Evolutionary conservation across 2,113 vertebrate species (phyloP).

Genomic region (Baryphthengus martii): DNA sequence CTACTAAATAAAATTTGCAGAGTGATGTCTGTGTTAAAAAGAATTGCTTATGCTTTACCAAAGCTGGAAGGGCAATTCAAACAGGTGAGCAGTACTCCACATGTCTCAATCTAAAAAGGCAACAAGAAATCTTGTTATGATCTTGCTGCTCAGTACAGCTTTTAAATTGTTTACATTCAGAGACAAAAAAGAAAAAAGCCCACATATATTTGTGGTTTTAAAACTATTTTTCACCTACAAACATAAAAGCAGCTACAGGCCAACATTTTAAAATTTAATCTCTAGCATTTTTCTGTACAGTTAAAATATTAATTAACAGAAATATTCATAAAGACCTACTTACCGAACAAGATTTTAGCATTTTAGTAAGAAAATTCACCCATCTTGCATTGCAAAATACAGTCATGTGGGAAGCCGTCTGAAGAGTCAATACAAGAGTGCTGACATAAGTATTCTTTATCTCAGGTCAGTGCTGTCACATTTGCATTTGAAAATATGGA

Average conservation of each 20-base stretch:
- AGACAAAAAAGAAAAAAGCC: neutral
- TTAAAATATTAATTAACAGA: neutral
- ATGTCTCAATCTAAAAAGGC: neutral
- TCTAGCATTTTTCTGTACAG: neutral
- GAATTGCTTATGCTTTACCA: neutral
- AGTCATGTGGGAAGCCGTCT: neutral
- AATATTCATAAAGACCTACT: neutral
- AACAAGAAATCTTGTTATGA: neutral
- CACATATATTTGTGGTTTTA: neutral
- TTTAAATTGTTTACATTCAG: neutral
- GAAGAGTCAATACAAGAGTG: accelerated
- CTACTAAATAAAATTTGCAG: neutral
- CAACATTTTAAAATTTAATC: neutral
- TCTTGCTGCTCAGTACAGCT: neutral
- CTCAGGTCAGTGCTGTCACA: neutral
- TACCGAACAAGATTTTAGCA: neutral
- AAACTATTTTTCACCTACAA: neutral
- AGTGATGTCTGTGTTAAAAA: neutral
- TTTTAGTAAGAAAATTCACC: neutral
- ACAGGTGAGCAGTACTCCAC: neutral
- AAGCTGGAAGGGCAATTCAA: neutral
- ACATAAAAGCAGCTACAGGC: neutral
- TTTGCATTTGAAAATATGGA: neutral
- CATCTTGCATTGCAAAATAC: neutral
- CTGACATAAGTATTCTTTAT: neutral